Conservation (phyloP, 1,140 invertebrate genomes). For the Aporrectodea caliginosa region DNA sequence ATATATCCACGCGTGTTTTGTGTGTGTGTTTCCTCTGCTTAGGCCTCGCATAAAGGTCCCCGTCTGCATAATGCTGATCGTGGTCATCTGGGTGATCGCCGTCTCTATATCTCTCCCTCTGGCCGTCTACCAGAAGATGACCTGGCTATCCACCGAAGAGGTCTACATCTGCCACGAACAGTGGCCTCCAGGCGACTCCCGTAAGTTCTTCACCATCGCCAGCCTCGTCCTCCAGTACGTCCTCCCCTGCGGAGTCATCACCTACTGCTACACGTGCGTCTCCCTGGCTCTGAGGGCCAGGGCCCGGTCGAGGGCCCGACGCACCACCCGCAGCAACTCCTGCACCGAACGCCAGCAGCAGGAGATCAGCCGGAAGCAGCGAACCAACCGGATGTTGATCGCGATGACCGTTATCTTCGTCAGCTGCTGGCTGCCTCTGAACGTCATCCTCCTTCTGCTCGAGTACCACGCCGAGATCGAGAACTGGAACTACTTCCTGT, state of each 20-base stretch:
- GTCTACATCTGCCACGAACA: constrained; percentile 72
- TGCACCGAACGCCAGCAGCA: constrained; percentile 45
- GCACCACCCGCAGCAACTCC: constrained; percentile 39
- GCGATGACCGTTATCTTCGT: constrained; percentile 95
- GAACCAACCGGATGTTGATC: constrained; percentile 85
- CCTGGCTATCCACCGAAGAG: constrained; percentile 36
- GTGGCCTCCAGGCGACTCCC: constrained; percentile 73
- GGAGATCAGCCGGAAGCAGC: constrained; percentile 66
- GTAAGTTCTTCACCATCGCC: constrained; percentile 74
- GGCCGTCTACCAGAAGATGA: constrained; percentile 34
- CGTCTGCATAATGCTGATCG: constrained; percentile 72
- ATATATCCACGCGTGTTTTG: no score
- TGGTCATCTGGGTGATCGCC: constrained; percentile 84
- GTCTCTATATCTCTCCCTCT: constrained; percentile 76
- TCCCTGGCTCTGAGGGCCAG: constrained; percentile 73
- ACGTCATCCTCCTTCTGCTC: constrained; percentile 56
- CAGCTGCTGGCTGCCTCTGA: constrained; percentile 91
- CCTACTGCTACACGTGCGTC: constrained; percentile 87
- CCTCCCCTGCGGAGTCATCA: constrained; percentile 88
- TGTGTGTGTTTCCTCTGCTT: neutral
- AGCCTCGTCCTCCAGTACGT: constrained; percentile 90
- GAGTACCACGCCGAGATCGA: constrained; percentile 53
- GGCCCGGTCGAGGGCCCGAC: constrained; percentile 57
- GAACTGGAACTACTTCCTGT: constrained; percentile 76
- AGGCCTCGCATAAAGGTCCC: constrained; percentile 73